Evolutionary conservation across 2,797 vertebrate genomes (phyloP), one percentile per base, ranked within the genome.

Genomic region (Pteropus rufus): DNA sequence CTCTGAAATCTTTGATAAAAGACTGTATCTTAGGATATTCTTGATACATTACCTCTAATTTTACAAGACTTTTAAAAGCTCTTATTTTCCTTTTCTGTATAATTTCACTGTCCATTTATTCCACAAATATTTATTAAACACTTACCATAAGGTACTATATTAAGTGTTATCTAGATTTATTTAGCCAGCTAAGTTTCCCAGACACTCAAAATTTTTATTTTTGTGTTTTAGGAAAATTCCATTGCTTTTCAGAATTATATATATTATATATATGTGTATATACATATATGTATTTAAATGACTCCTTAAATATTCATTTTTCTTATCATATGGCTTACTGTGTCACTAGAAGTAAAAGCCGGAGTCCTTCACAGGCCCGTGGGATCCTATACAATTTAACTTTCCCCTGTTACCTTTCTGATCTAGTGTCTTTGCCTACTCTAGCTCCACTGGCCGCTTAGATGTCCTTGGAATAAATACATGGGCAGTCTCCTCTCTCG

Each of bases 121-220:
- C 62, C 39, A 77, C 19, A 77, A 76, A 60, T 86, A 69, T 89
- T 89, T 86, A 83, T 89, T 90, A 70, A 95, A 81, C 46, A 87
- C 34, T 49, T 58, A 41, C 31, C 73, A 56, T 49, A 87, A 80
- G 7, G 11, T 62, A 60, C 24, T 39, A 0, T 54, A 31, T 39
- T 62, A 36, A 34, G 8, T 86, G 49, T 29, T 86, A 0, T 39
- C 21, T 83, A 75, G 29, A 84, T 90, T 87, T 79, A 46, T 49
- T 83, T 91, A 54, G 56, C 39, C 8, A 84, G 31, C 18, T 36
- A 60, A 80, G 16, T 31, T 73, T 81, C 46, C 62, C 34, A 85
- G 52, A 36, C 2, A 72, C 36, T 92, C 90, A 29, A 19, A 56
- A 29, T 88, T 88, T 65, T 81, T 29, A 60, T 77, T 90, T 93